Base-by-base conservation (phyloP, 2,888 invertebrate species). In the Tetropium fuscum region DNA sequence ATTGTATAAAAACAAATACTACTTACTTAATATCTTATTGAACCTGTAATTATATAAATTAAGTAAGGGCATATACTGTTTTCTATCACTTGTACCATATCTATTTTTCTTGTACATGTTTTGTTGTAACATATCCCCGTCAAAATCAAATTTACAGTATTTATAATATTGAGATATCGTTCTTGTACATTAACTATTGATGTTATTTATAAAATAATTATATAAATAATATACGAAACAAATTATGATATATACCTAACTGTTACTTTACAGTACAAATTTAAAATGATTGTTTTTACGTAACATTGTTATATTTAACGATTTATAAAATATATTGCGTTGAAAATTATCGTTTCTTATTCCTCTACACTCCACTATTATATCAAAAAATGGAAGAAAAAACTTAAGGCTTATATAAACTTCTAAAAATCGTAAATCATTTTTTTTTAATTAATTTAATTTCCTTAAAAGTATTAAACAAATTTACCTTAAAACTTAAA, bases 271-370 rank as follows among this genome's bases (percentile, higher is more conserved):
- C 77, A 78, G 78, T 78, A 79, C 78, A 79, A 79, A 78, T 70
- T 68, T 74, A 73, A 69, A 59, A 73, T 76, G 67, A 75, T 77
- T 79, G 77, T 79, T 79, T 78, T 77, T 78, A 78, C 73, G 76
- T 78, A 75, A 73, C 70, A 78, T 78, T 78, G 78, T 78, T 78
- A 78, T 74, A 78, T 74, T 77, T 78, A 77, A 77, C 74, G 72
- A 78, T 79, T 79, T 79, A 78, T 77, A 79, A 78, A 77, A 78
- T 78, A 77, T 74, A 77, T 73, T 75, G 71, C 72, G 74, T 71
- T 73, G 67, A 68, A 69, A 71, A 63, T 47, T 38, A 1, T 10
- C 7, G 10, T 16, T 16, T 13, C 27, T 38, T 25, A 13, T 54
- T 38, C 5, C 43, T 10, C 13, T 13, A 25, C 8, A 20, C 22